Evolutionary conservation across 2,888 invertebrate species (phyloP), one percentile per base, ranked within the genome.

Genomic region (Acleris holmiana): DNA sequence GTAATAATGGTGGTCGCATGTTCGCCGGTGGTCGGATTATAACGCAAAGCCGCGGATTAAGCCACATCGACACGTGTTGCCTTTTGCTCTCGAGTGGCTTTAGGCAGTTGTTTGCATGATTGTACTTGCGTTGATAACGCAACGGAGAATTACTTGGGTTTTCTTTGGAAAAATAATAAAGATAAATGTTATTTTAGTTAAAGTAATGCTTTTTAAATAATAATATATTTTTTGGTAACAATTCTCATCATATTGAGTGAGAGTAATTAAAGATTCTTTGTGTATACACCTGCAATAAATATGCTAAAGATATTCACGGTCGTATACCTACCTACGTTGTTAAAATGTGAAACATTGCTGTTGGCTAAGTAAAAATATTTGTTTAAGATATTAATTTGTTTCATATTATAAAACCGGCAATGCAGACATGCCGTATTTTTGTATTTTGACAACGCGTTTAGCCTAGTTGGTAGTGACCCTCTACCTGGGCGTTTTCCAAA

Each of bases 21-120:
- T 79, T 72, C 77, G 70, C 74, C 88, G 91, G 91, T 92, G 91
- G 91, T 90, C 91, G 91, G 89, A 89, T 89, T 87, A 88, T 80
- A 76, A 76, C 68, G 83, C 79, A 86, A 87, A 89, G 86, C 85
- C 77, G 69, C 72, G 86, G 91, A 91, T 91, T 91, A 91, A 78
- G 77, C 76, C 78, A 80, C 85, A 88, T 91, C 88, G 88, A 91
- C 91, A 91, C 91, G 89, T 89, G 90, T 60, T 88, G 84, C 83
- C 76, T 76, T 83, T 77, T 82, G 78, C 79, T 75, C 78, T 85
- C 78, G 76, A 88, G 89, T 84, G 85, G 85, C 83, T 88, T 87
- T 80, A 83, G 82, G 86, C 85, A 78, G 75, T 84, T 84, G 80
- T 79, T 73, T 79, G 72, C 79, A 63, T 78, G 83, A 82, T 82